phyloP scores from a whole-genome alignment of 2,797 vertebrate genomes.

The Threskiornis aethiopicus region DNA sequence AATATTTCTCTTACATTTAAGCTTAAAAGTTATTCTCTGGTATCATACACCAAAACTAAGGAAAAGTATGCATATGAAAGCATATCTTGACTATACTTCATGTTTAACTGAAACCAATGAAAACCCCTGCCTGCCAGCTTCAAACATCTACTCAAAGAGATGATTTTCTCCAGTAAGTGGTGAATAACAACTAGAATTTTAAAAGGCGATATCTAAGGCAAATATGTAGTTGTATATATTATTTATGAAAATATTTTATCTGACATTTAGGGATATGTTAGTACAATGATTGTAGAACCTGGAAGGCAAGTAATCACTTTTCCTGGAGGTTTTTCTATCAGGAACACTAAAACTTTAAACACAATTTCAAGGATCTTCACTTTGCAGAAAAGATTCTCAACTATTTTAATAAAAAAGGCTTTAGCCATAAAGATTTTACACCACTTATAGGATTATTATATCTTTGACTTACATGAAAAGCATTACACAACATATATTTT shows the following conservation, averaged over 20 bases:
- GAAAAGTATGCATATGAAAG: not conserved
- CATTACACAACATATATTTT: not conserved
- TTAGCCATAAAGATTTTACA: not conserved
- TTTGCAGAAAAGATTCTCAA: not conserved
- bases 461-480: not conserved
- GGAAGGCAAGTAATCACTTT: not conserved
- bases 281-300: not conserved
- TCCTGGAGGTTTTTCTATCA: not conserved
- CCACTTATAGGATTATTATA: not conserved
- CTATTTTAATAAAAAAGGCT: not conserved
- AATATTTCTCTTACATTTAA: not conserved
- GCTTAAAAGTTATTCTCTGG: not conserved
- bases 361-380: not conserved
- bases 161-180: not conserved
- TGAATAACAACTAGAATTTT: constrained; percentile 2
- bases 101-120: not conserved
- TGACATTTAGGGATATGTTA: constrained; percentile 33
- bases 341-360: not conserved
- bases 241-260: constrained; percentile 54
- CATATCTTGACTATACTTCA: not conserved
- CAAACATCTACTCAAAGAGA: not conserved
- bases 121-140: not conserved
- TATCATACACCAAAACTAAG: not conserved
- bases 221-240: constrained; percentile 50
- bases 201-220: constrained; percentile 14